phyloP scores from a whole-genome alignment of 92 coral and sea anemone species.

The Zoanthus sansibaricus region DNA sequence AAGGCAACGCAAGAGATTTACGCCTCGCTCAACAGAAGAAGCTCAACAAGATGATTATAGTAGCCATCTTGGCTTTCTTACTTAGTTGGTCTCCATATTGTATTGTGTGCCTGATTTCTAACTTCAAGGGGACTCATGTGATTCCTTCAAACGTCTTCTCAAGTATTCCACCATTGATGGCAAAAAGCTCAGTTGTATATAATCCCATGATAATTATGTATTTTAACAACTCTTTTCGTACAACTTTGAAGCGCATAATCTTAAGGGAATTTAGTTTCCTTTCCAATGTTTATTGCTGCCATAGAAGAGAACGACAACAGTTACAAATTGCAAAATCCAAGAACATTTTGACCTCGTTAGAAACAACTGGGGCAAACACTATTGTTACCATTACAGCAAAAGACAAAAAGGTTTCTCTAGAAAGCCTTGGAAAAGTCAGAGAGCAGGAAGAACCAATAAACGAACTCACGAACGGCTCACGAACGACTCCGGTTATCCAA shows the following conservation, averaged over 20 bases:
- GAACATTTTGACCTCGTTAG: too few species aligned
- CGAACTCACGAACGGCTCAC: too few species aligned
- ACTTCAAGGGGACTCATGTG: not conserved
- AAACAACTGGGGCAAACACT: too few species aligned
- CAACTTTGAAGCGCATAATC: not conserved
- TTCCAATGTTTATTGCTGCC: too few species aligned
- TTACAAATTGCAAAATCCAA: too few species aligned
- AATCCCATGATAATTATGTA: not conserved
- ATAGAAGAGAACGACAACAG: too few species aligned
- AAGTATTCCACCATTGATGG: not conserved
- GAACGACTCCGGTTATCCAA: too few species aligned
- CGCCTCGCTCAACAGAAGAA: conserved; percentile 1
- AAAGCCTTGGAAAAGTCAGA: too few species aligned
- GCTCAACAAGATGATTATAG: not conserved
- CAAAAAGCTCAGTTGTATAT: not conserved
- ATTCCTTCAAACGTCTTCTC: not conserved
- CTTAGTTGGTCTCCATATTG: conserved; percentile 13
- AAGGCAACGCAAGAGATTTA: not conserved
- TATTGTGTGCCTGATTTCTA: not conserved
- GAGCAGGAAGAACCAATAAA: too few species aligned
- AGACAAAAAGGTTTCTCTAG: too few species aligned
- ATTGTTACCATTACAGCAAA: too few species aligned
- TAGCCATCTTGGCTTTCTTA: not conserved
- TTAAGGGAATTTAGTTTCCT: too few species aligned
- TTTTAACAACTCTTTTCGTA: not conserved